A percentile compares a stretch with the other conserved stretches of the same genome.
These are phyloP conservation scores for Anhinga rufa DNA, from an alignment of 2,113 vertebrate genomes.

Conservation along the genomic window DNA sequence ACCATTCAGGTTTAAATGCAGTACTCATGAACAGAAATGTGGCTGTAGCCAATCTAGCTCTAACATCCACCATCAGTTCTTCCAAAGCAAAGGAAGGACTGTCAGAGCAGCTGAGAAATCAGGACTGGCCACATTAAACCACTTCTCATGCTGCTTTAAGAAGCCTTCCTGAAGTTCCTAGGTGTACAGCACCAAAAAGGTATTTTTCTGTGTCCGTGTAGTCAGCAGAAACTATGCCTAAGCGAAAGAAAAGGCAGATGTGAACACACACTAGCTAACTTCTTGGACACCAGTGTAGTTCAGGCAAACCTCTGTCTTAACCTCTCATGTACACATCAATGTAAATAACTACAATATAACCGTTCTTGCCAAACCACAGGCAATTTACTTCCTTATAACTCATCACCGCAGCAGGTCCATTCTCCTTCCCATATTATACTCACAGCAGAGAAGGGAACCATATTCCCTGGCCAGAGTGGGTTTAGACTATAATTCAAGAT, in stretches of 20 bases:
- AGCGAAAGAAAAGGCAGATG: background rate
- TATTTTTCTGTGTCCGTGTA: background rate
- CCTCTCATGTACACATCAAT: background rate
- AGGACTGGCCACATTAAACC: background rate
- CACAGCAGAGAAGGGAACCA: background rate
- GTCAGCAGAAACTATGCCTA: background rate
- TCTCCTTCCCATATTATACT: background rate
- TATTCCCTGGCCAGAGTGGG: background rate
- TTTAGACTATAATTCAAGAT: background rate
- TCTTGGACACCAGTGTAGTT: background rate
- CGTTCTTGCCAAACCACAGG: background rate
- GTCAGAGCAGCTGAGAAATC: background rate
- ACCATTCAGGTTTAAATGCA: background rate
- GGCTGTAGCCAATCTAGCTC: background rate
- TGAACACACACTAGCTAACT: background rate
- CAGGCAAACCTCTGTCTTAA: background rate
- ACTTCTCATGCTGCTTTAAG: background rate
- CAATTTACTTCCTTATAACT: background rate
- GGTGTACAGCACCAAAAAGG: background rate
- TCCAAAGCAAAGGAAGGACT: background rate
- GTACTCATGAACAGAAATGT: background rate
- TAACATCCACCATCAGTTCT: background rate
- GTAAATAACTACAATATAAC: background rate
- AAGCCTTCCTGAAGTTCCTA: background rate
- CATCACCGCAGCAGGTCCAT: background rate